A percentile compares a stretch with the other conserved stretches of the same genome.
These are phyloP conservation scores for Bombus terrestris DNA, from an alignment of 1,140 invertebrate species.

Conservation along the genomic window DNA sequence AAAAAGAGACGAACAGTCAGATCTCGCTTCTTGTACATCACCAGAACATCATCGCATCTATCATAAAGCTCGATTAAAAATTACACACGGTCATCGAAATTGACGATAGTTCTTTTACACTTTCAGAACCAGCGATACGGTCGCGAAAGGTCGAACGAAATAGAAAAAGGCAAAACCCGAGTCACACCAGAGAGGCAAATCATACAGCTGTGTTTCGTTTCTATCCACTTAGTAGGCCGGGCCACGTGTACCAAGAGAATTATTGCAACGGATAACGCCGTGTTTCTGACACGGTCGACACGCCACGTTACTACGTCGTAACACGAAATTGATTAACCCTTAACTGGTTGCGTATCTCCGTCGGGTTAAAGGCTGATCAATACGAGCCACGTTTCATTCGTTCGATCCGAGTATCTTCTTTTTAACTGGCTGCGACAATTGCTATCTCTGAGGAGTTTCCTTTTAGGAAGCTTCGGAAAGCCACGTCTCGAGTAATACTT, in stretches of 20 bases:
- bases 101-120: constrained; percentile 5
- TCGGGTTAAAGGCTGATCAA: constrained; percentile 8
- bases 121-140: background rate
- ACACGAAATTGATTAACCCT: constrained; percentile 48
- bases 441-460: background rate
- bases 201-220: background rate
- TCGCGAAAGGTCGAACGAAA: background rate
- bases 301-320: constrained; percentile 37
- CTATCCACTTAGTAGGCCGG: background rate
- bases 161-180: background rate
- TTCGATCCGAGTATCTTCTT: constrained; percentile 11
- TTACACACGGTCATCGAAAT: background rate
- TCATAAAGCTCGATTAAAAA: background rate
- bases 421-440: background rate
- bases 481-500: background rate
- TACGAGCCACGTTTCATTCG: constrained; percentile 24
- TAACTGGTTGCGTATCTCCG: constrained; percentile 27
- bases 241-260: constrained; percentile 19
- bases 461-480: background rate
- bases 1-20: background rate
- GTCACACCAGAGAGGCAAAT: background rate
- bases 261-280: constrained; percentile 16
- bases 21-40: background rate
- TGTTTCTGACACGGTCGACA: constrained; percentile 39
- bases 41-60: background rate